Evolutionary conservation across 2,888 invertebrate species (phyloP).

Genomic region (Malachius bipustulatus): DNA sequence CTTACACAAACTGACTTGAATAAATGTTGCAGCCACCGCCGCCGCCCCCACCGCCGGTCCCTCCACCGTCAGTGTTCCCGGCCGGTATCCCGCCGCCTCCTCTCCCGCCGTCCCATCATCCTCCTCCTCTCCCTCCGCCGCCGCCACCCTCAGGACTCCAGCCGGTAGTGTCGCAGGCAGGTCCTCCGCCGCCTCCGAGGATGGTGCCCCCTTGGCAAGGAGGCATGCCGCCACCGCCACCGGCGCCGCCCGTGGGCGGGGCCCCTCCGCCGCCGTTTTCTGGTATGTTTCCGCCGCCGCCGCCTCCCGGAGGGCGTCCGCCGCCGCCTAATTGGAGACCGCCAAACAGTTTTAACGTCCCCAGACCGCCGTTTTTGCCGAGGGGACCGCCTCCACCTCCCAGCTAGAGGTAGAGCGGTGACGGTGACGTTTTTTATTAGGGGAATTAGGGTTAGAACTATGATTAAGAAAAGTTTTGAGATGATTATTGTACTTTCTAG

Average conservation of each 20-base stretch:
- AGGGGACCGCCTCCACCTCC: slow-evolving; percentile 63
- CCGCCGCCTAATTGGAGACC: slow-evolving; percentile 56
- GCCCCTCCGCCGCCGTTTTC: slow-evolving; percentile 22
- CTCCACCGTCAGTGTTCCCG: slow-evolving; percentile 54
- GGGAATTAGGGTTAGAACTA: too few species aligned
- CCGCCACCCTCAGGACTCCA: slow-evolving; percentile 48
- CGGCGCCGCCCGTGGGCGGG: slow-evolving; percentile 28
- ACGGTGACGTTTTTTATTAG: too few species aligned
- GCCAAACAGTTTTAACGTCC: slow-evolving; percentile 41
- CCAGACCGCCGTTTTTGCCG: slow-evolving; percentile 48
- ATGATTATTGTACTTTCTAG: too few species aligned
- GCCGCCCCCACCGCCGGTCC: slow-evolving; percentile 53
- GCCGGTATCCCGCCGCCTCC: slow-evolving; percentile 53
- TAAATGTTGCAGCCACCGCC: slow-evolving; percentile 64
- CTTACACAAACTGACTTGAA: too few species aligned
- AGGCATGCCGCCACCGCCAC: slow-evolving; percentile 24
- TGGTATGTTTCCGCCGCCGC: slow-evolving; percentile 35
- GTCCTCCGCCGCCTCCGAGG: slow-evolving; percentile 31
- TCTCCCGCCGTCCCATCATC: slow-evolving; percentile 51
- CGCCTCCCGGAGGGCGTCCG: slow-evolving; percentile 38
- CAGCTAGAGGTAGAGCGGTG: too few species aligned
- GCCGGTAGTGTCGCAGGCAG: slow-evolving; percentile 33
- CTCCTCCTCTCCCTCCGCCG: slow-evolving; percentile 51
- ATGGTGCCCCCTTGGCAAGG: slow-evolving; percentile 32
- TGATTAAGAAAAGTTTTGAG: too few species aligned